A percentile compares a stretch with the other conserved stretches of the same genome.
phyloP scores from a whole-genome alignment of 1,140 invertebrate genomes.

The Steinernema feltiae region DNA sequence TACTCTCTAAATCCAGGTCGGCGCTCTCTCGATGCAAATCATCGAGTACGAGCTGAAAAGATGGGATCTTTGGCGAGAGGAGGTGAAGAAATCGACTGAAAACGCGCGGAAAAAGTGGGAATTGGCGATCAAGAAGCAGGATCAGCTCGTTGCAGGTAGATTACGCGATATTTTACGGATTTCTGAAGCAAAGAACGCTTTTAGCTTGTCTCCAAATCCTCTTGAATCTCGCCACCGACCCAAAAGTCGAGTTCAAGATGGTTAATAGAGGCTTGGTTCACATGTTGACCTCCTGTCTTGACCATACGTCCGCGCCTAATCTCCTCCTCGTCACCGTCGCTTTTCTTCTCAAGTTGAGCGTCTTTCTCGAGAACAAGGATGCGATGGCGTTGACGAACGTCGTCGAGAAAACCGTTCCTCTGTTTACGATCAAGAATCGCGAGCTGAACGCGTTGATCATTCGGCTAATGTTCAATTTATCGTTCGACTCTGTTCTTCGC shows the following conservation, averaged over 20 bases:
- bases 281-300: conserved; percentile 63
- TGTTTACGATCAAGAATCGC: conserved; percentile 60
- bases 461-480: conserved; percentile 85
- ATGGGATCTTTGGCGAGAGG: conserved; percentile 85
- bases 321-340: conserved; percentile 82
- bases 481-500: conserved; percentile 82
- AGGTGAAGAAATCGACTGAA: conserved; percentile 68
- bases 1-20: conserved; percentile 77
- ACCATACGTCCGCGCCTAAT: conserved; percentile 74
- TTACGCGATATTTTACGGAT: conserved; percentile 19
- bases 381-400: conserved; percentile 68
- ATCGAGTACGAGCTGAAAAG: conserved; percentile 85
- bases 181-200: conserved; percentile 29
- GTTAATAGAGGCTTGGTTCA: conserved; percentile 79
- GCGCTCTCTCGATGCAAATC: conserved; percentile 88
- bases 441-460: conserved; percentile 81
- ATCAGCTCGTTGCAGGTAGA: conserved; percentile 74
- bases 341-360: conserved; percentile 88
- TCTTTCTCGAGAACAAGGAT: conserved; percentile 88
- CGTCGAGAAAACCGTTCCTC: conserved; percentile 62
- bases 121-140: conserved; percentile 76
- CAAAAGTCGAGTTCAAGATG: conserved; percentile 90
- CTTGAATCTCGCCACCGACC: conserved; percentile 87
- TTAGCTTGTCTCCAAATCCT: conserved; percentile 75
- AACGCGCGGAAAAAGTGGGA: conserved; percentile 70